Evolutionary conservation across 2,888 invertebrate genomes (phyloP).

Genomic region (Lithophane leautieri): DNA sequence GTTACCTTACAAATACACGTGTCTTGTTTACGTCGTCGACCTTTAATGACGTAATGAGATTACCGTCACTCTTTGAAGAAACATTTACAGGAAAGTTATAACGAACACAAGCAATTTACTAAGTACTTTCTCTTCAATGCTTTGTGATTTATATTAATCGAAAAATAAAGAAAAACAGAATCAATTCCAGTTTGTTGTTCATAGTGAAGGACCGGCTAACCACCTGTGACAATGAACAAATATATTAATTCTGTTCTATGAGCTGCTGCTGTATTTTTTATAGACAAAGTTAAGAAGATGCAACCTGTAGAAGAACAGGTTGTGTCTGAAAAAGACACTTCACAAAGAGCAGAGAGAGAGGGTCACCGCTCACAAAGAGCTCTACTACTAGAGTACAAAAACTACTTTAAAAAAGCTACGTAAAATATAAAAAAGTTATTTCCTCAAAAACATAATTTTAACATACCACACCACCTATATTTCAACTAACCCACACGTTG

Average conservation of each 20-base stretch:
- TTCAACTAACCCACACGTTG: conserved; percentile 52
- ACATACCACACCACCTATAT: conserved; percentile 38
- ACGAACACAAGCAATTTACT: background rate
- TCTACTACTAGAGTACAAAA: background rate
- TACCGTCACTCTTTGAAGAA: conserved; percentile 34
- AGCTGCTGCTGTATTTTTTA: background rate
- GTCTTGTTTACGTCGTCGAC: conserved; percentile 32
- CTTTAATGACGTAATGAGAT: conserved; percentile 23
- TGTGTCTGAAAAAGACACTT: no score
- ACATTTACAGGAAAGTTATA: conserved; percentile 9
- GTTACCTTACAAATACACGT: conserved; percentile 27
- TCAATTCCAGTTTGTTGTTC: background rate
- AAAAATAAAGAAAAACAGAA: background rate
- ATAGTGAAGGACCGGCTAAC: background rate
- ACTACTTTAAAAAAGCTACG: background rate
- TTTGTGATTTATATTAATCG: background rate
- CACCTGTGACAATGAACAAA: background rate
- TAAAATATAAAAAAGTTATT: conserved; percentile 2
- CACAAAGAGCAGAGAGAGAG: no score
- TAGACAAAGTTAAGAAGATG: no score
- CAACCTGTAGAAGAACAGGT: no score
- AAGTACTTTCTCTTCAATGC: background rate
- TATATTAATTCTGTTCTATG: background rate
- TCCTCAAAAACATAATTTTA: conserved; percentile 21
- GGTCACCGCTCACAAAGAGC: background rate